A percentile compares a stretch with the other conserved stretches of the same genome.
These are phyloP conservation scores for Parambassis ranga DNA, from an alignment of 2,797 vertebrate genomes.

Conservation along the genomic window DNA sequence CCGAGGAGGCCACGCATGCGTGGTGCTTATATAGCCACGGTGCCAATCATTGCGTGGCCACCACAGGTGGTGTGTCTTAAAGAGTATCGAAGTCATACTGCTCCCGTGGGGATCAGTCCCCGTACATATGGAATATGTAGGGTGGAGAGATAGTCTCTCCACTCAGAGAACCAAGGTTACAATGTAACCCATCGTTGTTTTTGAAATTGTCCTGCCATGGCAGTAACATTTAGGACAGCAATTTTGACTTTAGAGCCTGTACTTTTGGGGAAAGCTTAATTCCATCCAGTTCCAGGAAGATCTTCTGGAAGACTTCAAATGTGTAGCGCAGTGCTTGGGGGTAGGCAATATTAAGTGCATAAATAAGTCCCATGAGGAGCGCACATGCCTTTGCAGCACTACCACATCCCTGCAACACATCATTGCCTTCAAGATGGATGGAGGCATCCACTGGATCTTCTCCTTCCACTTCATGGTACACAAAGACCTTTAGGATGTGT, in stretches of 20 bases:
- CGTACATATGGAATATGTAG: no score
- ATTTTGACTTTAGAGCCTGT: background rate
- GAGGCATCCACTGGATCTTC: background rate
- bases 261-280: background rate
- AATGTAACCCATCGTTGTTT: no score
- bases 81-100: no score
- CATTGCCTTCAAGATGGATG: background rate
- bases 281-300: background rate
- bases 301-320: background rate
- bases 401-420: background rate
- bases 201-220: background rate
- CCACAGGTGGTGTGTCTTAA: no score
- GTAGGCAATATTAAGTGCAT: background rate
- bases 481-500: background rate
- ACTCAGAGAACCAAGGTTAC: no score
- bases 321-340: background rate
- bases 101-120: no score
- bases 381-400: background rate
- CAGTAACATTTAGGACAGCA: background rate
- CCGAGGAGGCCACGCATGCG: no score
- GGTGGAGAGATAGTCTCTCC: no score
- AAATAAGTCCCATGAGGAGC: background rate
- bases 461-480: background rate
- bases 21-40: no score
- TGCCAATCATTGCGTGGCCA: no score